Base-by-base conservation (phyloP, 2,888 invertebrate genomes). In the Endomychus coccineus region DNA sequence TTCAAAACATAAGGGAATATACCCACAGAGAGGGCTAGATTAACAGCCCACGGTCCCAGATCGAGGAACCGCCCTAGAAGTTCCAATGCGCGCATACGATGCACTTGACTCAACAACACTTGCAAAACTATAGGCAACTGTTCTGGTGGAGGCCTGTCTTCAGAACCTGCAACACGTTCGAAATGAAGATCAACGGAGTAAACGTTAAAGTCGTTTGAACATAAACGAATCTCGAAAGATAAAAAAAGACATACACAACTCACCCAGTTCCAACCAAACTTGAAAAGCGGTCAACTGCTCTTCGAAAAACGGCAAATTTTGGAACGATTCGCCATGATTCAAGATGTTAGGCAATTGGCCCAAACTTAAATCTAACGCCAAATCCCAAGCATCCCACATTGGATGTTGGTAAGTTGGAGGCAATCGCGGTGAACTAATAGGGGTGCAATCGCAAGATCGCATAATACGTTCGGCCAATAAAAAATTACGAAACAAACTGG, bases 1-100 rank as follows among this genome's bases (percentile, higher is more conserved):
- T 96, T 96, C 36, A 98, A 75, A 54, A 98, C 95, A 67, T 98
- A 98, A 0, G 98, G 98, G 68, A 97, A 98, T 61, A 98, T 97
- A 50, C 98, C 97, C 27, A 98, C 98, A 35, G 88, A 88, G 14
- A 99, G 74, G 34, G 96, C 95, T 49, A 94, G 73, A 66, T 90
- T 90, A 27, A 97, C 97, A 9, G 97, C 96, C 88, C 88, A 88
- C 1, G 86, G 83, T 25, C 98, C 98, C 43, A 97, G 76, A 67
- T 98, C 94, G 40, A 99, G 74, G 70, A 96, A 98, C 36, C 80
- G 77, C 34, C 94, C 92, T 27, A 99, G 73, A 45, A 97, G 73
- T 61, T 97, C 95, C 51, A 99, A 71, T 11, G 98, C 98, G 51
- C 94, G 75, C 57, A 96, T 75, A 42, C 98, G 79, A 71, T 99